Base-by-base conservation (phyloP, 2,888 invertebrate genomes). In the Thalpophila matura region DNA sequence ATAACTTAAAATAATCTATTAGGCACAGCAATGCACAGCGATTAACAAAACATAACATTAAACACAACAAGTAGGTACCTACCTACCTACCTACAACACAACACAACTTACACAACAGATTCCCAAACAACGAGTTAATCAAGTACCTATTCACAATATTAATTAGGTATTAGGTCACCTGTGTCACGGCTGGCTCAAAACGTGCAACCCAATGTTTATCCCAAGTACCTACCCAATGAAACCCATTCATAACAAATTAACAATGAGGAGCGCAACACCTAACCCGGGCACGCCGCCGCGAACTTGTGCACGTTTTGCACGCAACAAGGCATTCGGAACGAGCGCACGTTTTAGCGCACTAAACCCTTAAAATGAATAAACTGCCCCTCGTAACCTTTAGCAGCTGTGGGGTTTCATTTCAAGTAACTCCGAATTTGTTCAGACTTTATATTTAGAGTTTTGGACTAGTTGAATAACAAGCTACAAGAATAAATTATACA, bases 401-500 rank as follows among this genome's bases (percentile, higher is more conserved):
- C 47, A 0, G 24, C 46, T 61, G 49, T n/a, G n/a, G n/a, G 75
- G 63, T 51, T 70, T 70, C 70, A 4, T 55, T 51, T 16, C 42
- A n/a, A 43, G 14, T 24, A 40, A 45, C 65, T 31, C 12, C n/a
- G 22, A 68, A 66, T 46, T 70, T 38, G 45, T 59, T 31, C 5
- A 16, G 26, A 20, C 14, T 71, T 67, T 58, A 58, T 57, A 51
- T 74, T 62, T 55, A 46, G 37, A 54, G 12, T 35, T 74, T 62
- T 55, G 50, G 37, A 54, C 14, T 35, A 26, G 31, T 74, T 61
- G 50, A 29, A 69, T 66, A 66, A 69, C 47, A 14, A 12, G 24
- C 37, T 50, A 61, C 70, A 20, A n/a, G 31, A 74, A 74, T 74
- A 70, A 49, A 45, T 42, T 37, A n/a, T 10, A 64, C 20, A 70